Conservation (phyloP, 37 sponge, comb jelly and placozoan species). For the Chondrilla cf. caribensis region DNA sequence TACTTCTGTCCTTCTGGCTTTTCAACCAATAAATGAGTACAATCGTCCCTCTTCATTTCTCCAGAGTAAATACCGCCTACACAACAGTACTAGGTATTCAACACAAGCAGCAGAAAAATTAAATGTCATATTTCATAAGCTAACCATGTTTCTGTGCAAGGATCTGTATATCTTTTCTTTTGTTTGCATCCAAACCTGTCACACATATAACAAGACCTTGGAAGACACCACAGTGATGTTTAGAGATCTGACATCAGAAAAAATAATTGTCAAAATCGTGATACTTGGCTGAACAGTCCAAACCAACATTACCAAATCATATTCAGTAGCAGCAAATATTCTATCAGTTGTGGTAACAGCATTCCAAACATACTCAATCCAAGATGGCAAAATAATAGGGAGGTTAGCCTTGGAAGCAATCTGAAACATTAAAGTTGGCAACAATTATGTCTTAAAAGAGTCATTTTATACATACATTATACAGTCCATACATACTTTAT, state of each 20-base stretch:
- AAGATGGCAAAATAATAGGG: slow-evolving; percentile 73
- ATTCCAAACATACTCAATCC: slow-evolving; percentile 65
- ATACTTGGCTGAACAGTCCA: no score
- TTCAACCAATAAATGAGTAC: slow-evolving; percentile 80
- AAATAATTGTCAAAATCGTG: no score
- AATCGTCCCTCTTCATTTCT: slow-evolving; percentile 77
- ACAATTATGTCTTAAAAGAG: neutral
- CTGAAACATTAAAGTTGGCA: slow-evolving; percentile 16
- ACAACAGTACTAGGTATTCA: neutral
- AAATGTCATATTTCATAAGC: no score
- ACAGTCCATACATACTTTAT: slow-evolving; percentile 38
- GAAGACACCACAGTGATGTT: slow-evolving; percentile 64
- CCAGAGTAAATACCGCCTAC: slow-evolving; percentile 72
- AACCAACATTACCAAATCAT: slow-evolving; percentile 24
- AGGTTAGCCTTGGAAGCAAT: slow-evolving; percentile 61
- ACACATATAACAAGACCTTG: slow-evolving; percentile 76
- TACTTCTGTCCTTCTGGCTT: slow-evolving; percentile 68
- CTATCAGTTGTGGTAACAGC: neutral
- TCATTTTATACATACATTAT: neutral
- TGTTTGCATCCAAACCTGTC: slow-evolving; percentile 75
- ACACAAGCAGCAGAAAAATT: no score
- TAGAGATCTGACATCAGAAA: neutral
- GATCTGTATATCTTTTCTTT: slow-evolving; percentile 47
- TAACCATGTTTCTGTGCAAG: slow-evolving; percentile 60
- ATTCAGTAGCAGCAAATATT: slow-evolving; percentile 28